These are phyloP conservation scores for Anagyrus pseudococci DNA, from an alignment of 2,888 invertebrate species.

Conservation along the genomic window DNA sequence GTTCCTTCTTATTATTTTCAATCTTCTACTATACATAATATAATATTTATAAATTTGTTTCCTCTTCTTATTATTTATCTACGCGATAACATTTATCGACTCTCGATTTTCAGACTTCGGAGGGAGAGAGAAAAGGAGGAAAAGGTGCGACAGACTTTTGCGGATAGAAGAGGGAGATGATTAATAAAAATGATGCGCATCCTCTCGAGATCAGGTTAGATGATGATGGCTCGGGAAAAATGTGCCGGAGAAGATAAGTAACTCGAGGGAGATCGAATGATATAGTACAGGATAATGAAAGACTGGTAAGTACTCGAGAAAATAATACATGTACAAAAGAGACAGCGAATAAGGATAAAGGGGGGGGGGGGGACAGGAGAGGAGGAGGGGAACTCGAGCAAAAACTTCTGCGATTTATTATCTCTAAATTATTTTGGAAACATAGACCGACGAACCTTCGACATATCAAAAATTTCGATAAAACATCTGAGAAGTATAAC, in stretches of 20 bases:
- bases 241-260: conserved; percentile 12
- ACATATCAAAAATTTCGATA: too few relatives aligned
- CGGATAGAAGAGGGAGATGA: too few relatives aligned
- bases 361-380: too few relatives aligned
- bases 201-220: too few relatives aligned
- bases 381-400: too few relatives aligned
- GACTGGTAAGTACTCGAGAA: conserved; percentile 31
- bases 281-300: conserved; percentile 12
- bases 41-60: conserved; percentile 36
- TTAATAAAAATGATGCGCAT: too few relatives aligned
- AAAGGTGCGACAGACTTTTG: not conserved
- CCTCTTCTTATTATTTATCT: conserved; percentile 36
- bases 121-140: conserved; percentile 19
- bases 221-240: too few relatives aligned
- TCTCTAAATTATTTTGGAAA: too few relatives aligned
- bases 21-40: conserved; percentile 35
- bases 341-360: not conserved
- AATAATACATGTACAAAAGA: conserved; percentile 30
- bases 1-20: not conserved
- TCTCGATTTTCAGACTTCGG: conserved; percentile 36
- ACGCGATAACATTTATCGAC: conserved; percentile 38
- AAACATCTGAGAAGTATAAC: too few relatives aligned
- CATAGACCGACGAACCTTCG: too few relatives aligned
- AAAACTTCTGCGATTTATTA: too few relatives aligned
- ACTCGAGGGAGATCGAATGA: conserved; percentile 11